Percentiles rank a stretch among this genome's conserved stretches.
These are phyloP conservation scores for Belonocnema kinseyi DNA, from an alignment of 1,140 invertebrate genomes.

Conservation along the genomic window DNA sequence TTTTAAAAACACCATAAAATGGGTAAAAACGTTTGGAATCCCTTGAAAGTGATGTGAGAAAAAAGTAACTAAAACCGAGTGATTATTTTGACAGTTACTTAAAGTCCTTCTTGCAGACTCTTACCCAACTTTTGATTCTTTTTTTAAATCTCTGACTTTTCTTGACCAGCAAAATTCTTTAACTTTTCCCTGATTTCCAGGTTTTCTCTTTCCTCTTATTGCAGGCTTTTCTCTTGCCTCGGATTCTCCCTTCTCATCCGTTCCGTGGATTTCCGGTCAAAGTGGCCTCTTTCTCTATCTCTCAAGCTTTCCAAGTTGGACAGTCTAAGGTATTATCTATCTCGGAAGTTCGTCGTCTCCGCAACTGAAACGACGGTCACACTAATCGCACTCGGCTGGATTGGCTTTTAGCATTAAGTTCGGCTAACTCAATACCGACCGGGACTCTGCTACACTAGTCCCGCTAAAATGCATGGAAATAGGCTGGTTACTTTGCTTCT, in stretches of 20 bases:
- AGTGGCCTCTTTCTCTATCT: conserved; percentile 34
- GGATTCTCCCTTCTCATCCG: conserved; percentile 19
- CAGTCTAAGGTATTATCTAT: conserved; percentile 60
- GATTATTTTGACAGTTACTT: too few species aligned
- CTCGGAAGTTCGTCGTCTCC: conserved; percentile 58
- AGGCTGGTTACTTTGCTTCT: conserved; percentile 28
- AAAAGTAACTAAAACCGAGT: too few species aligned
- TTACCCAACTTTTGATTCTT: too few species aligned
- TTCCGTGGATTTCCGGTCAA: conserved; percentile 40
- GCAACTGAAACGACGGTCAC: conserved; percentile 51
- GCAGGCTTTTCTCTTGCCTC: background rate
- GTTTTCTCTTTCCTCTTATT: conserved; percentile 7
- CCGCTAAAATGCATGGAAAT: conserved; percentile 37
- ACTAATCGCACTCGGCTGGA: conserved; percentile 62
- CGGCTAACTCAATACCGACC: conserved; percentile 44
- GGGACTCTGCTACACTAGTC: background rate
- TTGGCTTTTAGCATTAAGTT: conserved; percentile 57
- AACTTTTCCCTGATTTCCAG: too few species aligned
- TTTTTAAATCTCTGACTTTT: too few species aligned
- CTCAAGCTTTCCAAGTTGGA: conserved; percentile 57
- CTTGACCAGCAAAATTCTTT: too few species aligned
- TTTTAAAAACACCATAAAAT: too few species aligned
- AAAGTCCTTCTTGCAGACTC: too few species aligned
- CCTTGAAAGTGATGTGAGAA: too few species aligned
- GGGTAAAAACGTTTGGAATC: too few species aligned